Conservation (phyloP, 1,140 invertebrate genomes). For the Drosophila subobscura region DNA sequence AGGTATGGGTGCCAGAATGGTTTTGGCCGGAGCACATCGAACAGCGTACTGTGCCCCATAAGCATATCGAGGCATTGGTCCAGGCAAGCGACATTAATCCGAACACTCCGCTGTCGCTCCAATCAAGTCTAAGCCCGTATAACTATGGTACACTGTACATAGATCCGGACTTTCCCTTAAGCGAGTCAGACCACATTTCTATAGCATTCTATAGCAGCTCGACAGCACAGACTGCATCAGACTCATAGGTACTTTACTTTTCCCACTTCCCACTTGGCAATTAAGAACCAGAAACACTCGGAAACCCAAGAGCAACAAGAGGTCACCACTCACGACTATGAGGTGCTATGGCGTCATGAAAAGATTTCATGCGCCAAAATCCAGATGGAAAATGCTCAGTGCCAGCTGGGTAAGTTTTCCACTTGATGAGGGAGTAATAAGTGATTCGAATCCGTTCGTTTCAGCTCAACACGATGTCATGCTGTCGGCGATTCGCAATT, state of each 20-base stretch:
- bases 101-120: not conserved
- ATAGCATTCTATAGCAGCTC: no score
- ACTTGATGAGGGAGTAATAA: not conserved
- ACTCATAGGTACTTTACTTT: no score
- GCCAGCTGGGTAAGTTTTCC: no score
- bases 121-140: not conserved
- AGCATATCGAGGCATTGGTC: not conserved
- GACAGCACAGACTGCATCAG: no score
- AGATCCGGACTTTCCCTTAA: not conserved
- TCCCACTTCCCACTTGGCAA: no score
- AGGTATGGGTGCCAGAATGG: not conserved
- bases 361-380: not conserved
- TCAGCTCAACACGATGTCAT: slow-evolving; percentile 18
- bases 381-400: not conserved
- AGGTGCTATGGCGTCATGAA: not conserved
- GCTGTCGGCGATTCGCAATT: not conserved
- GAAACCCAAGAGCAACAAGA: not conserved
- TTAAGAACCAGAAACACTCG: not conserved
- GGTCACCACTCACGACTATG: not conserved
- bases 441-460: not conserved
- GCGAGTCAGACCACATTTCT: not conserved
- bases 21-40: not conserved
- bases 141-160: not conserved
- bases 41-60: not conserved
- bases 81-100: not conserved